These are phyloP conservation scores for Apamea monoglypha DNA, from an alignment of 2,888 invertebrate genomes.

Conservation along the genomic window DNA sequence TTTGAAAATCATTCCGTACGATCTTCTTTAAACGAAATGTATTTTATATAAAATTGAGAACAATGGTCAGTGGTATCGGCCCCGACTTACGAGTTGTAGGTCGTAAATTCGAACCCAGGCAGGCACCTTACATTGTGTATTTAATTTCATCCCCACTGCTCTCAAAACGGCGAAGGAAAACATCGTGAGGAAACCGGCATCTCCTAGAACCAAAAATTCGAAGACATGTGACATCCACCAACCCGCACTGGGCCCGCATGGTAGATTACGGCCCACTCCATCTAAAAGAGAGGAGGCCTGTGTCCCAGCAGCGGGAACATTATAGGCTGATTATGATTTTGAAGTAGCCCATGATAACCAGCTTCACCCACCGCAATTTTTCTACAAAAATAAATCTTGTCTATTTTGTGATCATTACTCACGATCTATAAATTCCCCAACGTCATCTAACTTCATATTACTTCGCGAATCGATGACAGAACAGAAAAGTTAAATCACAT, in stretches of 20 bases:
- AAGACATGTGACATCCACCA: background rate
- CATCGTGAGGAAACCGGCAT: background rate
- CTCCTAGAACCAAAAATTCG: background rate
- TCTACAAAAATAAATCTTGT: slow-evolving; percentile 8
- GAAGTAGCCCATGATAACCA: background rate
- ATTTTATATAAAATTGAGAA: background rate
- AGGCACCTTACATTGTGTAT: background rate
- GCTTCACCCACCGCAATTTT: background rate
- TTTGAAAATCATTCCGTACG: background rate
- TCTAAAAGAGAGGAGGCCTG: background rate
- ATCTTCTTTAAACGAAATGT: background rate
- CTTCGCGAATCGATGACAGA: slow-evolving; percentile 46
- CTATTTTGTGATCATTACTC: slow-evolving; percentile 25
- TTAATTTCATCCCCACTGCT: background rate
- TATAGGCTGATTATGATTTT: background rate
- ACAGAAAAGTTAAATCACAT: slow-evolving; percentile 56
- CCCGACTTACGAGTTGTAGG: background rate
- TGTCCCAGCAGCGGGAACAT: no score
- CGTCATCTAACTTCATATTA: slow-evolving; percentile 31
- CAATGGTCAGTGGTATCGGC: background rate
- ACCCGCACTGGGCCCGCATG: no score
- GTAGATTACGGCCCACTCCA: background rate
- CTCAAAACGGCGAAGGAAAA: background rate
- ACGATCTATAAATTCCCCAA: slow-evolving; percentile 26
- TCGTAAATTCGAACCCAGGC: background rate